Evolutionary conservation across 2,797 vertebrate genomes (phyloP), one percentile per base, ranked within the genome.

Genomic region (Trematomus bernacchii): DNA sequence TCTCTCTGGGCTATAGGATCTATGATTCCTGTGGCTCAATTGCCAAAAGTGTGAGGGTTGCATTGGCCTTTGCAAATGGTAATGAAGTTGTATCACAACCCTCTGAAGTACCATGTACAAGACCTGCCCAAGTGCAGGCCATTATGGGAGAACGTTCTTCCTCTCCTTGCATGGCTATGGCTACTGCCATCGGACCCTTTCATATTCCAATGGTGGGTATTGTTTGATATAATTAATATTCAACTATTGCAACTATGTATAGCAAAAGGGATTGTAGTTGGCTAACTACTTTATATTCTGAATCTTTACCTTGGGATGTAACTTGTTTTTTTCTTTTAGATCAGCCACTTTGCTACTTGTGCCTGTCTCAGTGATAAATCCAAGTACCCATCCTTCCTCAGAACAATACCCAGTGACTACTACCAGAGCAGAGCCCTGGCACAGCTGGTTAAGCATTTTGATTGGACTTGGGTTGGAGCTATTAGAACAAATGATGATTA

Each of bases 381-480:
- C 6, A 90, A 91, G 78, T 93, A 94, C 57, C 93, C 94, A 2
- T 92, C 95, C 58, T 95, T 95, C 76, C 89, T 95, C 72, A 90
- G 95, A 85, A 95, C 95, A 43, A 91, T 95, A 63, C 90, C 95
- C 48, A 95, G 94, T 80, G 94, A 95, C 74, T 90, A 92, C 50
- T 93, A 93, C 58, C 95, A 95, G 85, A 94, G 93, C 86, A 92
- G 92, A 91, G 93, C 87, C 0, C 76, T 95, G 19, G 94, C 93
- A 19, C 89, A 94, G 30, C 57, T 95, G 57, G 93, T 95, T 15
- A 94, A 87, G 21, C 23, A 94, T 72, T 95, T 95, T 87, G 94
- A 93, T 4, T 95, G 95, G 95, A 95, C 91, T 3, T 95, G 94
- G 94, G 89, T 95, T 54, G 94, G 94, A 54, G 92, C 93, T 3